Evolutionary conservation across 1,140 invertebrate genomes (phyloP).

Genomic region (Nymphalis io): DNA sequence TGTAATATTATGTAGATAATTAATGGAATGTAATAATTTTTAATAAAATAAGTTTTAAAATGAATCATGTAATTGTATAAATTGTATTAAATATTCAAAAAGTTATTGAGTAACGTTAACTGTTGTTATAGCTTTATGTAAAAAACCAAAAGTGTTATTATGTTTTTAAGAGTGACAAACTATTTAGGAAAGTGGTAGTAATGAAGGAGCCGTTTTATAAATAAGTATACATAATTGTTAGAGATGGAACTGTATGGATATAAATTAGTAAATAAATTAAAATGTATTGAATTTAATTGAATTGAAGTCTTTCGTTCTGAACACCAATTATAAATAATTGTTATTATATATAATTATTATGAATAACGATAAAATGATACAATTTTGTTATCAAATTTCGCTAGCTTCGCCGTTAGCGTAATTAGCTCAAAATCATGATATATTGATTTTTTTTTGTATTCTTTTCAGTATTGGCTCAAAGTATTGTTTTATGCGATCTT

Average conservation of each 20-base stretch:
- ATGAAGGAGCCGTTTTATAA: neutral
- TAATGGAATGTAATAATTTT: conserved; percentile 43
- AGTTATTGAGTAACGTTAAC: conserved; percentile 66
- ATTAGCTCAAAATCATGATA: conserved; percentile 34
- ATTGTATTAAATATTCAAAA: conserved; percentile 61
- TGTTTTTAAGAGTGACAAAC: conserved; percentile 53
- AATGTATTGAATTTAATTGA: neutral
- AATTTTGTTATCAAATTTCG: conserved; percentile 13
- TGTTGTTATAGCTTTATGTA: conserved; percentile 78
- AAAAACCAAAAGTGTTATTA: conserved; percentile 79
- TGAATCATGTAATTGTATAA: conserved; percentile 60
- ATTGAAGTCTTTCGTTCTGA: conserved; percentile 8
- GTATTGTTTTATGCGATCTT: conserved; percentile 58
- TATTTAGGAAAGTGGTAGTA: conserved; percentile 14
- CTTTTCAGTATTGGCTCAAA: conserved; percentile 75
- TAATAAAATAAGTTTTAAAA: conserved; percentile 41
- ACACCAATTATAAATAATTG: conserved; percentile 17
- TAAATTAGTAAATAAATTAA: neutral
- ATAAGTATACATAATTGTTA: conserved; percentile 14
- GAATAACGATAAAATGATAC: neutral
- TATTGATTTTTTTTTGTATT: conserved; percentile 39
- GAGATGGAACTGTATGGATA: neutral
- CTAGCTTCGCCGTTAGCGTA: conserved; percentile 21
- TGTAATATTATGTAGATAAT: conserved; percentile 49
- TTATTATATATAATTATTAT: conserved; percentile 6